Conservation (phyloP, 2,113 vertebrate genomes). For the Charina bottae region DNA sequence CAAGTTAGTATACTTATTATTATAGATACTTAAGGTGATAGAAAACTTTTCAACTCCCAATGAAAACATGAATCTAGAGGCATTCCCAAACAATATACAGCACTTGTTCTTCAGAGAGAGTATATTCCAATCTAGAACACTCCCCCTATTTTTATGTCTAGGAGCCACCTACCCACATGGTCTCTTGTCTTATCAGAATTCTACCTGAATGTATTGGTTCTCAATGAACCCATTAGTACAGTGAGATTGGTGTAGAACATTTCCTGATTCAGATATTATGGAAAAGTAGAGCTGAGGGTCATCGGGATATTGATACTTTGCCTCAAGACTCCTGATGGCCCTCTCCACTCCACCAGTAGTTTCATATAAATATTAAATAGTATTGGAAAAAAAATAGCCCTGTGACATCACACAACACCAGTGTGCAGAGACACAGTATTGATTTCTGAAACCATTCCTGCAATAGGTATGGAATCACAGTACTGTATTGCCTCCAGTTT, state of each 20-base stretch:
- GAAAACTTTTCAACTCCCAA: background rate
- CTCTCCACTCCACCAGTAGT: background rate
- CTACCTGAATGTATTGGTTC: background rate
- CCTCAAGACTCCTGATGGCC: background rate
- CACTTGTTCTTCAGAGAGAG: too few species aligned
- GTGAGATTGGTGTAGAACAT: background rate
- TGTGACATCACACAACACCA: background rate
- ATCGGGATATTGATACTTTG: background rate
- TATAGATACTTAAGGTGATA: background rate
- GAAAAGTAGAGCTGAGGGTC: background rate
- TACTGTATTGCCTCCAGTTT: background rate
- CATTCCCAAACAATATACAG: background rate
- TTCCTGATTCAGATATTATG: background rate
- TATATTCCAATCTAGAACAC: background rate
- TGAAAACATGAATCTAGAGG: background rate
- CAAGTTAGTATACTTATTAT: background rate
- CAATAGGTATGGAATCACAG: background rate
- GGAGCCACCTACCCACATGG: background rate
- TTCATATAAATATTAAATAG: background rate
- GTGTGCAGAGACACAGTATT: background rate
- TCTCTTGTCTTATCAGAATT: background rate
- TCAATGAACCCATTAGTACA: background rate
- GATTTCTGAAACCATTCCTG: background rate
- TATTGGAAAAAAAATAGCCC: background rate
- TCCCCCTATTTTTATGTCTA: background rate